phyloP scores from a whole-genome alignment of 1,140 invertebrate species.

The Zaprionus africanus region DNA sequence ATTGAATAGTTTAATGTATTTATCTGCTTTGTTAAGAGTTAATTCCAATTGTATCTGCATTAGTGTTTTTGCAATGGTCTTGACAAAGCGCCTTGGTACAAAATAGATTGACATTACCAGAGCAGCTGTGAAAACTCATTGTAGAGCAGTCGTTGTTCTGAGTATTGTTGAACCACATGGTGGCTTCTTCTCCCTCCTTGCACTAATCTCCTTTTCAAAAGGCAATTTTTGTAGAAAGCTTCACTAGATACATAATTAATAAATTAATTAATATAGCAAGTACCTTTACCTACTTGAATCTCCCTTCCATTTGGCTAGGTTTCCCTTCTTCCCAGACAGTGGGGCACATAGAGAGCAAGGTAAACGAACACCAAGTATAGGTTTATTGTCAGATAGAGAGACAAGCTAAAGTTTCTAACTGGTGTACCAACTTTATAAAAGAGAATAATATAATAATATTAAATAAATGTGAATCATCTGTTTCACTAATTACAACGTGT shows the following conservation, averaged over 20 bases:
- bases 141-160: neutral
- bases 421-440: neutral
- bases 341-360: no score
- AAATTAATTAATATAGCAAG: neutral
- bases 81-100: neutral
- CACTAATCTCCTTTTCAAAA: constrained; percentile 14
- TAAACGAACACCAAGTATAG: neutral
- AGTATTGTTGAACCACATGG: neutral
- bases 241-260: no score
- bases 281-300: constrained; percentile 5
- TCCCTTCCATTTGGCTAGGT: neutral
- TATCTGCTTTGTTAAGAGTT: no score
- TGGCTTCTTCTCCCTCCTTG: neutral
- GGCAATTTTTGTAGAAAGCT: no score
- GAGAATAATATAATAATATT: no score
- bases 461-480: neutral
- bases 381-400: neutral
- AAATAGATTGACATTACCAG: neutral
- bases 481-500: neutral
- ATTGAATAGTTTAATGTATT: no score
- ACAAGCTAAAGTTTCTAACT: no score
- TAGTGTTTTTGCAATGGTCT: no score
- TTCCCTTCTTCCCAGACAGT: no score
- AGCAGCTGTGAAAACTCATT: neutral
- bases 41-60: no score